A percentile compares a stretch with the other conserved stretches of the same genome.
phyloP scores from a whole-genome alignment of 2,888 invertebrate genomes.

The Tanytarsus gracilentus region DNA sequence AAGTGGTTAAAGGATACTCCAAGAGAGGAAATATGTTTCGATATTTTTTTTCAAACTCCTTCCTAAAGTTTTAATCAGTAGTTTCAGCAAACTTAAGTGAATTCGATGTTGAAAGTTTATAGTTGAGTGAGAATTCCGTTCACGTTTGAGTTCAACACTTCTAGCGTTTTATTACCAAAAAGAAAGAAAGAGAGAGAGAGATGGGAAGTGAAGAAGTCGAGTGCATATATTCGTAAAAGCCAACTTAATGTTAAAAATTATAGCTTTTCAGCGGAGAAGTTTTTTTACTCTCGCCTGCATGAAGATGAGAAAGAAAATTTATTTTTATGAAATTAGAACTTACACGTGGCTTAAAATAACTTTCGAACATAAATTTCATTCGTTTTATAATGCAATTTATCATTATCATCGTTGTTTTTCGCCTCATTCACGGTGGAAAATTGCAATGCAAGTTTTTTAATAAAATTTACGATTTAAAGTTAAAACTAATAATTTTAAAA shows the following conservation, averaged over 20 bases:
- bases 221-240: background rate
- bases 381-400: constrained; percentile 5
- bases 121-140: constrained; percentile 4
- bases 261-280: constrained; percentile 19
- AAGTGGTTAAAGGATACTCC: too few relatives aligned
- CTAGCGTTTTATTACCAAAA: constrained; percentile 23
- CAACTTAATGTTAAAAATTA: constrained; percentile 24
- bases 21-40: too few relatives aligned
- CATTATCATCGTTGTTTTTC: constrained; percentile 1
- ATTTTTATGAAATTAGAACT: constrained; percentile 21
- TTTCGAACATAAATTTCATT: constrained; percentile 14
- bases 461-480: constrained; percentile 1
- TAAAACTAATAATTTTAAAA: too few relatives aligned
- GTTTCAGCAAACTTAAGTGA: constrained; percentile 11
- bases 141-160: constrained; percentile 25
- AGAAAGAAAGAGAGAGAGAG: background rate
- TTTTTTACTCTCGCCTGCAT: constrained; percentile 1
- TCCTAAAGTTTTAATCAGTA: too few relatives aligned
- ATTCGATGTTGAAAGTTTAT: constrained; percentile 13
- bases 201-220: background rate
- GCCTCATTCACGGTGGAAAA: background rate
- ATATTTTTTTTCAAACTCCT: too few relatives aligned
- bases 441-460: background rate
- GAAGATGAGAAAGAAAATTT: constrained; percentile 11
- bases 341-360: background rate